phyloP scores from a whole-genome alignment of 2,888 invertebrate species.

The Petrolisthes cinctipes region DNA sequence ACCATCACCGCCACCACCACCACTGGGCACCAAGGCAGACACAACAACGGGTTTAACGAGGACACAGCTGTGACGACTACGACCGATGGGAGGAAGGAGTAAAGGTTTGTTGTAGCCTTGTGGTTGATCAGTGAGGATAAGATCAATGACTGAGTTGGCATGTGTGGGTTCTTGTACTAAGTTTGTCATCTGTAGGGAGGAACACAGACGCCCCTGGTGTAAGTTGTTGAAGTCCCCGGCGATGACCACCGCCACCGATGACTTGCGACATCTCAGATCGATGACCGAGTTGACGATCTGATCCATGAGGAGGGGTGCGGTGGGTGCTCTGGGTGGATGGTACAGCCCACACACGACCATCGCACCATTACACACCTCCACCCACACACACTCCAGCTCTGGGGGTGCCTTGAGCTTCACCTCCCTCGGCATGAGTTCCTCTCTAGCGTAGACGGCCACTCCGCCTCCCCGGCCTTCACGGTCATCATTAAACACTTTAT shows the following conservation, averaged over 20 bases:
- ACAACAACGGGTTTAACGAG: conserved; percentile 40
- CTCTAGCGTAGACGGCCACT: conserved; percentile 56
- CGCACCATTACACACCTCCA: conserved; percentile 42
- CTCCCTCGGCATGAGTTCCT: conserved; percentile 31
- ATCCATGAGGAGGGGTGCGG: conserved; percentile 60
- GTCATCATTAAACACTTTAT: conserved; percentile 62
- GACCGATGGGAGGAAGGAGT: conserved; percentile 59
- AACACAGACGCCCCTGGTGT: conserved; percentile 51
- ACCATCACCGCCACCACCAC: too few species aligned
- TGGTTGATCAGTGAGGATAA: conserved; percentile 55
- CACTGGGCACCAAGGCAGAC: not conserved
- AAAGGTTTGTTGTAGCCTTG: conserved; percentile 40
- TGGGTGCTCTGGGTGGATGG: conserved; percentile 58
- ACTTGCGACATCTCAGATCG: conserved; percentile 41
- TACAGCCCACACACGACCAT: conserved; percentile 56
- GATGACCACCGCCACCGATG: conserved; percentile 43
- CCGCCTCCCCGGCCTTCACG: conserved; percentile 61
- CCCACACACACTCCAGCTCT: conserved; percentile 63
- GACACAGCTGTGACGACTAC: conserved; percentile 58
- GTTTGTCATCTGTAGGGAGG: conserved; percentile 53
- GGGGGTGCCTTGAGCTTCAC: conserved; percentile 52
- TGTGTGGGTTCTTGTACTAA: conserved; percentile 64
- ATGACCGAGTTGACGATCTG: conserved; percentile 62
- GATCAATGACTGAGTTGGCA: conserved; percentile 59
- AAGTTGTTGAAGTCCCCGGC: conserved; percentile 64